These are phyloP conservation scores for Eristalis pertinax DNA, from an alignment of 2,888 invertebrate species.

Conservation along the genomic window DNA sequence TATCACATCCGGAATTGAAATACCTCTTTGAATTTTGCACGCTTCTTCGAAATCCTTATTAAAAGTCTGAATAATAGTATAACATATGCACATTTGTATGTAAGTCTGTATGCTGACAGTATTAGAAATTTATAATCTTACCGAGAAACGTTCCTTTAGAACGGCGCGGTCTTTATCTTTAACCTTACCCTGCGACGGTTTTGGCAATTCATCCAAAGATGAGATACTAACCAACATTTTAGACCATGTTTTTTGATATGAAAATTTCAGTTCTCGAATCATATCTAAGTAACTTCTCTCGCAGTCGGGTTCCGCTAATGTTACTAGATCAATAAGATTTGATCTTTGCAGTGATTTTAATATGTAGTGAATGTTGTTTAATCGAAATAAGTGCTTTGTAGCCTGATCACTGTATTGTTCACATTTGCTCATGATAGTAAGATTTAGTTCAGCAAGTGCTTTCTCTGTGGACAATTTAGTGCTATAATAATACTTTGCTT, in stretches of 20 bases:
- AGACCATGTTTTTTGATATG: constrained; percentile 87
- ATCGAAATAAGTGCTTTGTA: constrained; percentile 92
- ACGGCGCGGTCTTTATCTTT: constrained; percentile 92
- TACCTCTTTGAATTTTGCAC: constrained; percentile 91
- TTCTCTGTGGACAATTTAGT: constrained; percentile 84
- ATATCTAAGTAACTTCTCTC: constrained; percentile 93
- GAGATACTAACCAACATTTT: constrained; percentile 89
- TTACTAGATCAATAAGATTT: constrained; percentile 90
- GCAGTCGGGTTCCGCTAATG: constrained; percentile 91
- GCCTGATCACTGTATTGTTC: constrained; percentile 94
- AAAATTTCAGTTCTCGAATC: constrained; percentile 89
- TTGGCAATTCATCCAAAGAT: constrained; percentile 86
- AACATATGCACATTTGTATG: no score
- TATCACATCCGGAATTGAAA: constrained; percentile 96
- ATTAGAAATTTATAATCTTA: constrained; percentile 80
- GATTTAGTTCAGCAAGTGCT: constrained; percentile 93
- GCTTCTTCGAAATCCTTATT: constrained; percentile 98
- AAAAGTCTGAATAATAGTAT: constrained; percentile 86
- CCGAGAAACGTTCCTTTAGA: constrained; percentile 94
- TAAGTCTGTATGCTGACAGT: background rate
- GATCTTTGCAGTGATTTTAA: constrained; percentile 95
- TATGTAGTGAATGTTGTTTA: constrained; percentile 97
- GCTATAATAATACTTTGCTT: background rate
- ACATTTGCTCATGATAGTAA: constrained; percentile 94
- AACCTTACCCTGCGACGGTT: constrained; percentile 86